phyloP scores from a whole-genome alignment of 2,888 invertebrate species.

The Ceraclea dissimilis region DNA sequence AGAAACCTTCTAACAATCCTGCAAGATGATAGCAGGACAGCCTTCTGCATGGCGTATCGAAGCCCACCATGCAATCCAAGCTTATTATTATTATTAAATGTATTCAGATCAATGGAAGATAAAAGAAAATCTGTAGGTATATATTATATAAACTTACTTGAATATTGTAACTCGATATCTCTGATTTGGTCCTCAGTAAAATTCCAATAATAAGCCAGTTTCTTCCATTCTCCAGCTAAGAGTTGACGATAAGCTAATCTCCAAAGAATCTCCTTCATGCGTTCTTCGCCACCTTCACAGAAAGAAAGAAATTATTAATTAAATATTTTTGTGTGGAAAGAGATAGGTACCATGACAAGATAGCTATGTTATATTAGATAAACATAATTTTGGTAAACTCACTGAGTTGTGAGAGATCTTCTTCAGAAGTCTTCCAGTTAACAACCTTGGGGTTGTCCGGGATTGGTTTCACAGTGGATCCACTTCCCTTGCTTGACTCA shows the following conservation, averaged over 20 bases:
- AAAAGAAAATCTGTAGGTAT: too few species aligned
- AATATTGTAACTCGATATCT: slow-evolving; percentile 64
- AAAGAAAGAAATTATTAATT: not conserved
- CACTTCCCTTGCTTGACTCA: slow-evolving; percentile 22
- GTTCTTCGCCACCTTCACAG: slow-evolving; percentile 17
- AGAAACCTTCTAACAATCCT: too few species aligned
- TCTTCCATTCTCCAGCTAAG: slow-evolving; percentile 57
- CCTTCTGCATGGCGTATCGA: too few species aligned
- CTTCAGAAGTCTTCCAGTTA: slow-evolving; percentile 27
- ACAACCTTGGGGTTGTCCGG: slow-evolving; percentile 29
- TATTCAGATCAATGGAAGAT: too few species aligned
- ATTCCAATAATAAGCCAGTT: slow-evolving; percentile 57
- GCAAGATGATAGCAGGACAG: too few species aligned
- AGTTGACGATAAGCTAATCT: slow-evolving; percentile 54
- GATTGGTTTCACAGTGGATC: slow-evolving; percentile 29
- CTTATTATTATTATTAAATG: too few species aligned
- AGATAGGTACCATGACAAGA: not conserved
- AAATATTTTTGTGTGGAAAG: not conserved
- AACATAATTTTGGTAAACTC: not conserved
- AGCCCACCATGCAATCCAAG: too few species aligned
- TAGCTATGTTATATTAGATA: not conserved
- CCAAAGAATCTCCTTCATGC: slow-evolving; percentile 41
- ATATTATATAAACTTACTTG: slow-evolving; percentile 45
- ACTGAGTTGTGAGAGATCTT: slow-evolving; percentile 25
- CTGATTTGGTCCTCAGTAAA: slow-evolving; percentile 61